Percentiles rank a stretch among this genome's conserved stretches.
Evolutionary conservation across 2,888 invertebrate species (phyloP).

Genomic region (Sympetrum striolatum): DNA sequence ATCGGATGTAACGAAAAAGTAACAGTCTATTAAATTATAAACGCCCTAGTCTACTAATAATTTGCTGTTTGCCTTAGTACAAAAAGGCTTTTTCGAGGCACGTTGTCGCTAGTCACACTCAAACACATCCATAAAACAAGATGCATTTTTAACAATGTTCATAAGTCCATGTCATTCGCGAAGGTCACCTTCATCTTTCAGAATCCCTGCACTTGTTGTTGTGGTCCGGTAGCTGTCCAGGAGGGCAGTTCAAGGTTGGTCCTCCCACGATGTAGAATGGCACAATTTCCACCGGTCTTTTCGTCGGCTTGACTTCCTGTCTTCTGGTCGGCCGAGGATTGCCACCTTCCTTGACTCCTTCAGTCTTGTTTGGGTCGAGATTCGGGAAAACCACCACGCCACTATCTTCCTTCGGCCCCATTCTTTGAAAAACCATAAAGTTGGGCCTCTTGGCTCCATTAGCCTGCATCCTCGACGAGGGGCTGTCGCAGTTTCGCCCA

Average conservation of each 20-base stretch:
- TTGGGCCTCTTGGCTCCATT: background rate
- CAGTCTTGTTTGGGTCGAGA: background rate
- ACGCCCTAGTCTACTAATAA: too few relatives aligned
- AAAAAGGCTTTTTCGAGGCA: too few relatives aligned
- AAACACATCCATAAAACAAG: too few relatives aligned
- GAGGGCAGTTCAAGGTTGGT: background rate
- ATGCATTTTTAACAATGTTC: too few relatives aligned
- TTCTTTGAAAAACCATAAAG: background rate
- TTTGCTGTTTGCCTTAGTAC: too few relatives aligned
- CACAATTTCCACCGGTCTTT: background rate
- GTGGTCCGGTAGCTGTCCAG: background rate
- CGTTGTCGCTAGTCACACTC: too few relatives aligned
- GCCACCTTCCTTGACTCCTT: background rate
- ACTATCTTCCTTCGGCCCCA: background rate
- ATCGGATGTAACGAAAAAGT: too few relatives aligned
- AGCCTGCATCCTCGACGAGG: background rate
- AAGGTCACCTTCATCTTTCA: background rate
- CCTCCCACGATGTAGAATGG: background rate
- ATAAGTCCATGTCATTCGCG: too few relatives aligned
- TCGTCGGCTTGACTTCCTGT: too few relatives aligned
- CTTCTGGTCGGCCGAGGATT: too few relatives aligned
- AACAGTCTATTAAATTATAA: too few relatives aligned
- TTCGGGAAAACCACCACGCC: background rate
- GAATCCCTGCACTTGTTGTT: background rate
- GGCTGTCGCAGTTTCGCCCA: background rate